These are phyloP conservation scores for Argyrosomus japonicus DNA, from an alignment of 2,113 vertebrate genomes.

Conservation along the genomic window DNA sequence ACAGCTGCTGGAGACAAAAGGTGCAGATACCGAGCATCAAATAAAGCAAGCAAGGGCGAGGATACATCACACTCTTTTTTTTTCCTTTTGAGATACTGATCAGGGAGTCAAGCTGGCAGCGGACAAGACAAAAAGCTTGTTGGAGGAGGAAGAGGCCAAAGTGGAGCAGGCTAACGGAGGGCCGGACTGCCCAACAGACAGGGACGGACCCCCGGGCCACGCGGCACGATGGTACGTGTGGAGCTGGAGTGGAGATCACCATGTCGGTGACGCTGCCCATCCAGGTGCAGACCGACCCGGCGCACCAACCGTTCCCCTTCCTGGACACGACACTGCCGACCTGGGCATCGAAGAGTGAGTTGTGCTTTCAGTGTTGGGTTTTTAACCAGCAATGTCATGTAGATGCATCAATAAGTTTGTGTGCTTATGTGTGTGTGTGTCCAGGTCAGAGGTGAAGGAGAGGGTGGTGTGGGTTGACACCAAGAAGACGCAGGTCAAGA, in stretches of 20 bases:
- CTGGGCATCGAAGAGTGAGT: slow-evolving; percentile 84
- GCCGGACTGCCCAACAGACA: background rate
- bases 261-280: slow-evolving; percentile 80
- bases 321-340: slow-evolving; percentile 81
- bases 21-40: slow-evolving; percentile 4
- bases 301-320: slow-evolving; percentile 80
- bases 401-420: background rate
- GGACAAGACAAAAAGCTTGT: slow-evolving; percentile 48
- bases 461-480: slow-evolving; percentile 84
- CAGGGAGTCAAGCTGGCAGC: slow-evolving; percentile 72
- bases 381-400: no score
- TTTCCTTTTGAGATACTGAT: slow-evolving; percentile 1
- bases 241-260: slow-evolving; percentile 76
- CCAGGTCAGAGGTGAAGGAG: slow-evolving; percentile 83
- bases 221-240: slow-evolving; percentile 29
- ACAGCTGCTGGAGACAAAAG: background rate
- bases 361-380: background rate
- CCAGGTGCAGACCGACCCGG: slow-evolving; percentile 63
- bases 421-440: slow-evolving; percentile 21
- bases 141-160: slow-evolving; percentile 44
- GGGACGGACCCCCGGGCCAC: background rate
- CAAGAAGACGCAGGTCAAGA: slow-evolving; percentile 81
- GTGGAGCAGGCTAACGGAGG: background rate
- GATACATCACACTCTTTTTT: background rate
- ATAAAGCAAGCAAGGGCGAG: background rate